Base-by-base conservation (phyloP, 1,140 invertebrate genomes). In the Macrostomum lignano region DNA sequence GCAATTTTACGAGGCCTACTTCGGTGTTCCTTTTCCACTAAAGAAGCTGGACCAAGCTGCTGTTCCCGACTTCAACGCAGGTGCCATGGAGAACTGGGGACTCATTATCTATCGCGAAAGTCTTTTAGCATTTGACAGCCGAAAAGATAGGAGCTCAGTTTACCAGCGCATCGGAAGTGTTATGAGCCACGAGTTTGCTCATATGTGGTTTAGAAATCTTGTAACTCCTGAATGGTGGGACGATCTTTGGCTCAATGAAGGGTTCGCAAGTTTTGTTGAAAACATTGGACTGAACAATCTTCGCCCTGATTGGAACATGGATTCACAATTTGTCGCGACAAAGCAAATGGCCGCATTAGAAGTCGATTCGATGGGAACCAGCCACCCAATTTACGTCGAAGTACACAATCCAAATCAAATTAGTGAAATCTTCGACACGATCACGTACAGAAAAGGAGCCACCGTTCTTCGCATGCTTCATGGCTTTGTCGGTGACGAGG, bases 381-480 rank as follows among this genome's bases (percentile, higher is more conserved):
- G 79, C 1, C 82, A 88, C 58, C 77, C 77, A 11, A 76, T 91
- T 40, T 79, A 74, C 1, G 66, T 79, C 1, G 65, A 70, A 39
- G 79, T 91, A 1, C 62, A 65, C 2, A 69, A 82, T 55, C 76
- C 78, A 0, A 72, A 77, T 44, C 77, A 91, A 56, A 82, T 91
- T 6, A 72, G 69, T 39, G 74, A 86, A 51, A 77, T 88, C 35
- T 91, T 91, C 51, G 81, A 93, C 51, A 63, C 67, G 28, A 88
- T 91, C 40, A 84, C 77, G 0, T 91, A 91, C 46, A 67, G 62
- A 24, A 84, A 84, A 69, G 75, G 73, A 39, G n/a, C n/a, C n/a
- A n/a, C n/a, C n/a, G n/a, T n/a, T n/a, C n/a, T n/a, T n/a, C n/a
- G n/a, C n/a, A n/a, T n/a, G n/a, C n/a, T n/a, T n/a, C n/a, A n/a